Evolutionary conservation across 2,113 vertebrate species (phyloP), one percentile per base, ranked within the genome.

Genomic region (Fregetta grallaria): DNA sequence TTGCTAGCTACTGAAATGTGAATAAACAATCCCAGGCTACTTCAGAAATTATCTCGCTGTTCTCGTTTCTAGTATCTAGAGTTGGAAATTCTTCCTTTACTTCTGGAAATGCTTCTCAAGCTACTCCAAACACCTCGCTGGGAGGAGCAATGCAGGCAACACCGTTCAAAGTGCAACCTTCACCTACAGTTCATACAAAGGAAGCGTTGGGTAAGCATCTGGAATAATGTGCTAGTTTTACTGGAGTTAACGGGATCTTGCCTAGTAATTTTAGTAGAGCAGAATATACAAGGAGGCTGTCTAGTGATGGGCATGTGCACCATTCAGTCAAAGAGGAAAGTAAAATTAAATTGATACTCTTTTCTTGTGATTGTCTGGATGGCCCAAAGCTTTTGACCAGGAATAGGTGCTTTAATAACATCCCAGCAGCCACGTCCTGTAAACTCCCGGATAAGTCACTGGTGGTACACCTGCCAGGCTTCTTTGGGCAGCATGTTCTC

Each of bases 131-230:
- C 97, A 98, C 97, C 0, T 99, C 99, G 0, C 96, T 99, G 95
- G 98, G 99, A 71, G 98, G 98, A 75, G 96, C 92, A 2, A 94
- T 85, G 36, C 99, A 98, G 76, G 98, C 97, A 38, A 99, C 99
- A 0, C 99, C 99, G 1, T 99, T 99, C 36, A 98, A 98, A 91
- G 98, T 95, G 53, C 98, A 99, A 14, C 99, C 99, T 0, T 99
- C 99, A 0, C 99, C 99, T 44, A 99, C 99, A 0, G 99, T 99
- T 38, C 99, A 99, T 96, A 99, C 99, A 0, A 99, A 98, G 34
- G 99, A 99, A 94, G 99, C 99, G 0, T 78, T 99, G 93, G 99
- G 99, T 99, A 97, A 98, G 98, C 47, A 6, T 3, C 49, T 88
- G 66, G 15, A 63, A 7, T 42, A 23, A 36, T 6, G 1, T 27